phyloP scores from a whole-genome alignment of 2,113 vertebrate species.

The Naja naja region DNA sequence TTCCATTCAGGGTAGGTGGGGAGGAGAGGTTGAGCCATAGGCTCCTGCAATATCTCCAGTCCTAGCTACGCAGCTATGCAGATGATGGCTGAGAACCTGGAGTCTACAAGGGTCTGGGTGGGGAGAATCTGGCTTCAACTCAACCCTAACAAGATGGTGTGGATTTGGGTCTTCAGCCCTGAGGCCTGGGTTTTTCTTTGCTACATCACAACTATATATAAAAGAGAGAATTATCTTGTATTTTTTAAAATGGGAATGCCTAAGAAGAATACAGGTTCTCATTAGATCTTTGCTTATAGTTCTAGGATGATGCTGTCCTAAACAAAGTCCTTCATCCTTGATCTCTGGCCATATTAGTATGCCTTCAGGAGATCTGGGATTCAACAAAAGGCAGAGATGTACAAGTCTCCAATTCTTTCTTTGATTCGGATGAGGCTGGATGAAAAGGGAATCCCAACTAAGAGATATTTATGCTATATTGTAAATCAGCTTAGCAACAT shows the following conservation, averaged over 20 bases:
- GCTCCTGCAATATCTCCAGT: background rate
- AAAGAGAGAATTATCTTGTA: background rate
- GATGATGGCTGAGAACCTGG: background rate
- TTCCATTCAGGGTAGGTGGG: background rate
- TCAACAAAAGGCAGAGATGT: background rate
- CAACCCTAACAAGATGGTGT: background rate
- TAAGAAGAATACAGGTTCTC: background rate
- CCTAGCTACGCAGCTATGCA: background rate
- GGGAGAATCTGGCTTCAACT: background rate
- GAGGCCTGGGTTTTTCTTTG: background rate
- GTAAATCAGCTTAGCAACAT: background rate
- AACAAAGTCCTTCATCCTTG: background rate
- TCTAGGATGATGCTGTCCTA: background rate
- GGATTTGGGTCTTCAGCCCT: background rate
- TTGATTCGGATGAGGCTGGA: background rate
- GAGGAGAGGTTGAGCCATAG: background rate
- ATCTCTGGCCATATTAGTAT: background rate
- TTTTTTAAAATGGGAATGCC: background rate
- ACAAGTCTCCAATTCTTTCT: background rate
- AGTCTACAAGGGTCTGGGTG: background rate
- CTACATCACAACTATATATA: background rate
- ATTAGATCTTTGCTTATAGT: background rate
- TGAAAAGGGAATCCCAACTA: background rate
- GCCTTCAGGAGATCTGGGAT: background rate
- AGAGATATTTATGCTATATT: background rate